These are phyloP conservation scores for Cariama cristata DNA, from an alignment of 2,113 vertebrate species.

Conservation along the genomic window DNA sequence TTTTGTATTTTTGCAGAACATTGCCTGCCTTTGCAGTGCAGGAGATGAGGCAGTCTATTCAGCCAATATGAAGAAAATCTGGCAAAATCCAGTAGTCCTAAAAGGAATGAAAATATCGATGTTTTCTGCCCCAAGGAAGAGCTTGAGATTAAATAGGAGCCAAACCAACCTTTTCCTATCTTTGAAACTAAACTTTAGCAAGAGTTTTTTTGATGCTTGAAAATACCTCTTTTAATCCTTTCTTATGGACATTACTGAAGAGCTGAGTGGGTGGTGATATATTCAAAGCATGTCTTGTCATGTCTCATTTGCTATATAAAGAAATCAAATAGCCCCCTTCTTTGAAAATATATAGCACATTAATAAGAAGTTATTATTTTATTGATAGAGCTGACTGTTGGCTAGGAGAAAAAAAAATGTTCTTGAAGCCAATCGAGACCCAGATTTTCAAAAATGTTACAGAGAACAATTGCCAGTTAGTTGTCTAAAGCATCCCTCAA, in stretches of 20 bases:
- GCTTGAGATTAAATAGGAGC: conserved; percentile 6
- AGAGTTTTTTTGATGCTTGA: neutral
- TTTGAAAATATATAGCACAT: neutral
- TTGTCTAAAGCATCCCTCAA: conserved; percentile 4
- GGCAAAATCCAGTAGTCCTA: neutral
- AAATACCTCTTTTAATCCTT: neutral
- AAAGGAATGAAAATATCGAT: neutral
- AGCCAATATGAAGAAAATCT: neutral
- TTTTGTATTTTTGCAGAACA: conserved; percentile 20
- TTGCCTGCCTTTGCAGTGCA: neutral
- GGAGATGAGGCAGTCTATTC: neutral
- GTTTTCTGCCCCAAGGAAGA: conserved; percentile 12
- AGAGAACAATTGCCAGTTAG: neutral
- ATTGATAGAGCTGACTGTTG: neutral
- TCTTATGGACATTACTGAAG: neutral
- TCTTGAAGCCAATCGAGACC: neutral
- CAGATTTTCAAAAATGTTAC: neutral
- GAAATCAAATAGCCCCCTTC: conserved; percentile 2
- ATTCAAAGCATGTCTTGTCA: conserved; percentile 23
- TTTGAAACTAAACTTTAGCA: conserved; percentile 6
- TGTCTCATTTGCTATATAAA: conserved; percentile 19
- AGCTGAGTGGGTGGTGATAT: neutral
- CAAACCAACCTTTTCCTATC: neutral
- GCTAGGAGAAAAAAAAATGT: neutral
- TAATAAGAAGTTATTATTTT: conserved; percentile 10